Evolutionary conservation across 1,140 invertebrate genomes (phyloP).

Genomic region (Teleogryllus occipitalis): DNA sequence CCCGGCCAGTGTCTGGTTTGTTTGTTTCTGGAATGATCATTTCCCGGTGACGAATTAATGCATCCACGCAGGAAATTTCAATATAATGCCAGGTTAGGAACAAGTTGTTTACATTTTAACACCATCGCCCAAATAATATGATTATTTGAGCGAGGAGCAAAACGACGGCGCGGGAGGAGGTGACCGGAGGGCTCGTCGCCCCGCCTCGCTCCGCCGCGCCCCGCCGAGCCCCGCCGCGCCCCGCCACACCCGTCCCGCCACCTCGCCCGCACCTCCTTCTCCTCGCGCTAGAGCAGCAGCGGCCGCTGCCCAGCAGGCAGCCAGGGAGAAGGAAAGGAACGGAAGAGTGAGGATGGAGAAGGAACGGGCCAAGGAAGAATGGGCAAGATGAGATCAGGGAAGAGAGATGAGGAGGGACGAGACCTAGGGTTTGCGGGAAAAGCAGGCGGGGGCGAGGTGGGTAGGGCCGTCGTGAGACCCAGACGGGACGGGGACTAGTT

Average conservation of each 20-base stretch:
- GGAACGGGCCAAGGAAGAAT: background rate
- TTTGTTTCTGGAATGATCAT: conserved; percentile 5
- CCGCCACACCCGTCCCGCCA: too few relatives aligned
- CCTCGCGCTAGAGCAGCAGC: too few relatives aligned
- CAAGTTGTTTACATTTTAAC: conserved; percentile 5
- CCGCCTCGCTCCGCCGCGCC: background rate
- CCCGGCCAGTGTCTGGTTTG: background rate
- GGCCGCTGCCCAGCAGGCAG: too few relatives aligned
- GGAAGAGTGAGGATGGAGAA: background rate
- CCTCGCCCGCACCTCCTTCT: too few relatives aligned
- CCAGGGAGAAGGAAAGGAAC: background rate
- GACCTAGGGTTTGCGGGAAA: too few relatives aligned
- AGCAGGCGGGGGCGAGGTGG: too few relatives aligned
- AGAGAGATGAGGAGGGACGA: too few relatives aligned
- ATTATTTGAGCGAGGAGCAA: conserved; percentile 4
- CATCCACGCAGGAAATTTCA: background rate
- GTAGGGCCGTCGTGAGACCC: too few relatives aligned
- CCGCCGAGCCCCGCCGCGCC: too few relatives aligned
- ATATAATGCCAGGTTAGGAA: conserved; percentile 4
- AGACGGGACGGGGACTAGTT: too few relatives aligned
- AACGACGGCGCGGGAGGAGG: background rate
- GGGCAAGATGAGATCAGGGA: too few relatives aligned
- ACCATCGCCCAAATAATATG: background rate
- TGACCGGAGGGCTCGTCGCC: background rate
- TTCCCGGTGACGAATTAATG: background rate